These are phyloP conservation scores for Balaeniceps rex DNA, from an alignment of 2,113 vertebrate genomes.

Conservation along the genomic window DNA sequence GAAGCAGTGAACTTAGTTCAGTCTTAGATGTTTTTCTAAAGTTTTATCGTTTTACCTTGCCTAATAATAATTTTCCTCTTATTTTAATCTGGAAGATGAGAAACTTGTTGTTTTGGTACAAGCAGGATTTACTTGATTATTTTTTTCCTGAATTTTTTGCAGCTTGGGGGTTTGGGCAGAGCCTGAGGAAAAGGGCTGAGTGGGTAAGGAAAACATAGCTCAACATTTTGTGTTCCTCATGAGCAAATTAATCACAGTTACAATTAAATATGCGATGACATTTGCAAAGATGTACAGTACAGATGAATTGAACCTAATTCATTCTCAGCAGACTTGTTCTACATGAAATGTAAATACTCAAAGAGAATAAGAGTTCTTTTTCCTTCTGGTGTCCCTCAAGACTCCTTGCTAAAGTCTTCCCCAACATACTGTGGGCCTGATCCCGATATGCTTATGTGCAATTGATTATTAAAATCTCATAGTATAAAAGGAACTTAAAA, in stretches of 20 bases:
- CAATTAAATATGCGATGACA: conserved; percentile 19
- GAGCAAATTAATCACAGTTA: conserved; percentile 26
- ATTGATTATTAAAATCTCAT: background rate
- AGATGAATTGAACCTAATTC: background rate
- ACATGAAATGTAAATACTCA: background rate
- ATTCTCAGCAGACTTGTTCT: background rate
- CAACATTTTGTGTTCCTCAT: background rate
- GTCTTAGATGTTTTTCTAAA: background rate
- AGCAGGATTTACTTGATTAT: background rate
- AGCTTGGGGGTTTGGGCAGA: background rate
- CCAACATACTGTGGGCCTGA: background rate
- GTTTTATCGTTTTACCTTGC: background rate
- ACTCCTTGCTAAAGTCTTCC: conserved; percentile 1
- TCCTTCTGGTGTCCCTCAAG: conserved; percentile 10
- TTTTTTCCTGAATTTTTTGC: background rate
- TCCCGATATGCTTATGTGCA: background rate
- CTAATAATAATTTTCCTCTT: background rate
- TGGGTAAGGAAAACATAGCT: background rate
- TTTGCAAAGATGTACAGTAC: conserved; percentile 1
- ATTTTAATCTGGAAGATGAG: background rate
- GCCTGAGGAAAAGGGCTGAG: background rate
- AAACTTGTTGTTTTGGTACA: background rate
- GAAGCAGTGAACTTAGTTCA: background rate
- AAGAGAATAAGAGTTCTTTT: background rate
- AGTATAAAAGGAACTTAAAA: background rate